Percentiles rank a stretch among this genome's conserved stretches.
Conservation (phyloP, 2,888 invertebrate species). For the Acheta domesticus region DNA sequence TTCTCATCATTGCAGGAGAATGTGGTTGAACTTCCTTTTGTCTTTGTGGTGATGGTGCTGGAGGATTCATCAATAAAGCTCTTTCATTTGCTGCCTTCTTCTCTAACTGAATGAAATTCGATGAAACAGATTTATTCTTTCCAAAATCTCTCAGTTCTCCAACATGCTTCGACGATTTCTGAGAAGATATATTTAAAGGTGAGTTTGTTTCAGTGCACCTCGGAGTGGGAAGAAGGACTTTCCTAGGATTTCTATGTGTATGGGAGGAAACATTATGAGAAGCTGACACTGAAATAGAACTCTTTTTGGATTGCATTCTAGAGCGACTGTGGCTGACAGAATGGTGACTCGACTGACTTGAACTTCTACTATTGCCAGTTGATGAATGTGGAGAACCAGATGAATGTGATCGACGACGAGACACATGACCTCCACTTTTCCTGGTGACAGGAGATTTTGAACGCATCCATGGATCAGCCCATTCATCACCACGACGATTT, state of each 20-base stretch:
- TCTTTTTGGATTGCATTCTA: slow-evolving; percentile 46
- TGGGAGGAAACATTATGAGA: slow-evolving; percentile 32
- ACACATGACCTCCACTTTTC: slow-evolving; percentile 52
- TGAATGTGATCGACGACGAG: slow-evolving; percentile 62
- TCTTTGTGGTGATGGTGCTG: slow-evolving; percentile 60
- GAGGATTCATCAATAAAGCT: slow-evolving; percentile 71
- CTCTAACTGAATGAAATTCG: slow-evolving; percentile 35
- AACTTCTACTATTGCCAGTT: slow-evolving; percentile 54
- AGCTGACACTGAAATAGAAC: slow-evolving; percentile 39
- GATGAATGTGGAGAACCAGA: slow-evolving; percentile 67
- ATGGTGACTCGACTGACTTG: slow-evolving; percentile 51
- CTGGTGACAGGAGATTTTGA: slow-evolving; percentile 61
- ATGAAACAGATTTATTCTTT: slow-evolving; percentile 24
- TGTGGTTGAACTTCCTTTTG: slow-evolving; percentile 34
- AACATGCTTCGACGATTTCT: slow-evolving; percentile 18
- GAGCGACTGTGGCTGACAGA: slow-evolving; percentile 51
- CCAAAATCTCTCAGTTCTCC: slow-evolving; percentile 26
- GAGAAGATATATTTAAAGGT: slow-evolving; percentile 9
- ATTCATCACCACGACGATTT: slow-evolving; percentile 71
- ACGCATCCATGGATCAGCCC: slow-evolving; percentile 94
- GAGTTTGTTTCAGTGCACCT: neutral
- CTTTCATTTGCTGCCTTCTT: slow-evolving; percentile 55
- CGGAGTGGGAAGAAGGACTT: slow-evolving; percentile 30
- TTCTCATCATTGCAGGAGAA: slow-evolving; percentile 50
- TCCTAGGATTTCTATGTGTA: slow-evolving; percentile 31